These are phyloP conservation scores for Rhyzopertha dominica DNA, from an alignment of 1,140 invertebrate genomes.

Conservation along the genomic window DNA sequence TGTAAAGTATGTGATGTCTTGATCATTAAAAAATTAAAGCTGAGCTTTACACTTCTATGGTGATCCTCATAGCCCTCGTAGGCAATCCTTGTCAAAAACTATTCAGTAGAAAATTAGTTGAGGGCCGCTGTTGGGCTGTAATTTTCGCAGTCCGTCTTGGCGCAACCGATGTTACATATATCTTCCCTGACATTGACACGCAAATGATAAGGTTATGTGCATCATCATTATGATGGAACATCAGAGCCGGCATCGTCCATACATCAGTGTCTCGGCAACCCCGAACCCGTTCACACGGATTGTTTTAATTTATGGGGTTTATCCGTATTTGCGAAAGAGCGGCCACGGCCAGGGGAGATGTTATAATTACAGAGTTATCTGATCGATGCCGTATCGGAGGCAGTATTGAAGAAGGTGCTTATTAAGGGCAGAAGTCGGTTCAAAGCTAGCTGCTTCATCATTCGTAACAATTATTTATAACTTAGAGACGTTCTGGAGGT, in stretches of 20 bases:
- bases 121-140: conserved; percentile 25
- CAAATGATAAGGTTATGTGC: conserved; percentile 27
- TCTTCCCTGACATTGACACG: conserved; percentile 32
- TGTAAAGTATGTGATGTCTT: no score
- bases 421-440: conserved; percentile 37
- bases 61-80: no score
- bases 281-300: conserved; percentile 24
- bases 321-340: conserved; percentile 36
- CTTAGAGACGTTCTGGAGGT: conserved; percentile 29
- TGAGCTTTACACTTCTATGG: no score
- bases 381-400: conserved; percentile 37
- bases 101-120: conserved; percentile 22
- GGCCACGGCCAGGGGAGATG: conserved; percentile 24
- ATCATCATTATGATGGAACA: conserved; percentile 21
- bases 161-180: conserved; percentile 23
- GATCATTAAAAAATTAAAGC: no score
- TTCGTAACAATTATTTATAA: conserved; percentile 43
- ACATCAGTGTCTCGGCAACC: conserved; percentile 4
- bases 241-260: conserved; percentile 7
- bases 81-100: no score
- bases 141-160: conserved; percentile 25
- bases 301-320: conserved; percentile 27
- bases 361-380: conserved; percentile 40
- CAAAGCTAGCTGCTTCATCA: conserved; percentile 32
- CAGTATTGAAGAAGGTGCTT: conserved; percentile 32